A percentile compares a stretch with the other conserved stretches of the same genome.
These are phyloP conservation scores for Melanotaenia maccullochi DNA, from an alignment of 2,797 vertebrate genomes.

Conservation along the genomic window DNA sequence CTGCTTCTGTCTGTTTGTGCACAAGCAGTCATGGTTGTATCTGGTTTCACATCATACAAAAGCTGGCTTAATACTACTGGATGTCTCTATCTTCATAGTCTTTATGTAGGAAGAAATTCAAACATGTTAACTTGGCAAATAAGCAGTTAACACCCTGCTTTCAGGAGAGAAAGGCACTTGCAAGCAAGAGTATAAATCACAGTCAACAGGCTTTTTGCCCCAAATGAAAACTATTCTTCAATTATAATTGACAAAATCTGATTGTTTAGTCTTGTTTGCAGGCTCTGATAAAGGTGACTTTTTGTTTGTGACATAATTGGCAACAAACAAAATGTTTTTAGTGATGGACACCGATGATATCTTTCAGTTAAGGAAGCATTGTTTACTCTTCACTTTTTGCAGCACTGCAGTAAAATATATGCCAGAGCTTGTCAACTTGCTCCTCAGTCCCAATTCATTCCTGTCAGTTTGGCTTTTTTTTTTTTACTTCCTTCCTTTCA, in stretches of 20 bases:
- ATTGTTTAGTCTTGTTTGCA: conserved; percentile 13
- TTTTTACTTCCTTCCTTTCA: conserved; percentile 41
- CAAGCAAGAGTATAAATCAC: conserved; percentile 2
- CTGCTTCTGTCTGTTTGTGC: conserved; percentile 39
- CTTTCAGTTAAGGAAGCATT: conserved; percentile 1
- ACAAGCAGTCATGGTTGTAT: conserved; percentile 22
- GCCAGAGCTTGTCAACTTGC: conserved; percentile 13
- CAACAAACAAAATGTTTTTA: background rate
- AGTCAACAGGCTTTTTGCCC: background rate
- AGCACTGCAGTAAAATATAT: conserved; percentile 4
- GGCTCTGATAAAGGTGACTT: background rate
- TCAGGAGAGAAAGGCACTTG: conserved; percentile 13
- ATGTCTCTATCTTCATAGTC: conserved; percentile 1
- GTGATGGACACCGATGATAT: conserved; percentile 4
- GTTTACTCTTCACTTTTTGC: conserved; percentile 20
- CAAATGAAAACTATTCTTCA: conserved; percentile 25
- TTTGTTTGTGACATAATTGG: background rate
- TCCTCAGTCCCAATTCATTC: conserved; percentile 16
- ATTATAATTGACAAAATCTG: conserved; percentile 41
- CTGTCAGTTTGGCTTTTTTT: conserved; percentile 33
- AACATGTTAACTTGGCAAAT: background rate
- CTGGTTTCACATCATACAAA: conserved; percentile 15
- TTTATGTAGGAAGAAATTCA: background rate
- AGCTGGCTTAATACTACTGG: conserved; percentile 22
- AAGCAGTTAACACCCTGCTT: conserved; percentile 23